A percentile compares a stretch with the other conserved stretches of the same genome.
These are phyloP conservation scores for Orussus abietinus DNA, from an alignment of 1,140 invertebrate species.

Conservation along the genomic window DNA sequence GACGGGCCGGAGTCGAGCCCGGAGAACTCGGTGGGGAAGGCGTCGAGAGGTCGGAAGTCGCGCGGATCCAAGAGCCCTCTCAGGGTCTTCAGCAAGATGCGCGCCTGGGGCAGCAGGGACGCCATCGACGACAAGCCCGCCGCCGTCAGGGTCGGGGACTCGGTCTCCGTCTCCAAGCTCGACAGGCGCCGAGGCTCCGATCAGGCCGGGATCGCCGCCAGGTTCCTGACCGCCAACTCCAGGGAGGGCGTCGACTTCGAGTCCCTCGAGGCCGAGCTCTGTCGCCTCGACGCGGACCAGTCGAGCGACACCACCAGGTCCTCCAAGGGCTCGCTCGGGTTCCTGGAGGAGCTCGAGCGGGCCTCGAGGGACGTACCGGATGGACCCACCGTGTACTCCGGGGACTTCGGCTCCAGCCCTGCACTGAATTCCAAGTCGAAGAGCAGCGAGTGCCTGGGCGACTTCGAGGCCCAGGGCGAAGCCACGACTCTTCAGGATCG, in stretches of 20 bases:
- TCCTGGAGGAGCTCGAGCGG: conserved; percentile 27
- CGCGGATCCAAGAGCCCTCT: conserved; percentile 46
- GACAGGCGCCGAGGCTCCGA: conserved; percentile 21
- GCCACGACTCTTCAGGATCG: conserved; percentile 16
- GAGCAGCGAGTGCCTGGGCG: conserved; percentile 32
- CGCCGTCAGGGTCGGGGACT: conserved; percentile 35
- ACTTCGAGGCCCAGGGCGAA: conserved; percentile 17
- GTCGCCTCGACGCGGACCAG: conserved; percentile 40
- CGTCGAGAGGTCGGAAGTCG: conserved; percentile 38
- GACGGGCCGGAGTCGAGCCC: conserved; percentile 43
- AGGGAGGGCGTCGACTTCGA: conserved; percentile 50
- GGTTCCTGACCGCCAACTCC: conserved; percentile 43
- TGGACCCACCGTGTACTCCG: conserved; percentile 20
- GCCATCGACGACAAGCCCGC: conserved; percentile 33
- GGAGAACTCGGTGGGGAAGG: conserved; percentile 36
- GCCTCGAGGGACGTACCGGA: no score
- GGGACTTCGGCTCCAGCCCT: conserved; percentile 1
- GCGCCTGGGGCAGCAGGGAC: conserved; percentile 45
- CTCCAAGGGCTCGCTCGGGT: conserved; percentile 32
- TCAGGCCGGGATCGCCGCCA: conserved; percentile 22
- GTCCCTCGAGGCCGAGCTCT: conserved; percentile 40
- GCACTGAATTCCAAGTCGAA: conserved; percentile 26
- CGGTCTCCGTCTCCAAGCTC: conserved; percentile 28
- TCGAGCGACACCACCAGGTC: conserved; percentile 39
- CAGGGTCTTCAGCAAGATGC: conserved; percentile 43